A percentile compares a stretch with the other conserved stretches of the same genome.
phyloP scores from a whole-genome alignment of 1,140 invertebrate species.

The Venturia canescens region DNA sequence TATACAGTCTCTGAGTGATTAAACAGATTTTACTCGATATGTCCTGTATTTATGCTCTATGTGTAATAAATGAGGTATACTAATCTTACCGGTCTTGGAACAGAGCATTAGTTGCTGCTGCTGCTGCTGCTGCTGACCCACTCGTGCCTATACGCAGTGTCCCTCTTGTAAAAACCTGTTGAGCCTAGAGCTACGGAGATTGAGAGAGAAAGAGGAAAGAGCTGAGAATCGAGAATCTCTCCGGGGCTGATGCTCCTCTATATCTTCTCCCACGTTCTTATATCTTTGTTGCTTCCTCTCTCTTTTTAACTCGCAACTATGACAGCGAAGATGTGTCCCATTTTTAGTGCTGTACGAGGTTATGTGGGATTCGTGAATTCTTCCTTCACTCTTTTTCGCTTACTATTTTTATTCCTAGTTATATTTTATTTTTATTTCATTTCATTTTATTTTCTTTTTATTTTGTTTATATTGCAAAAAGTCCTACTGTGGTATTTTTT shows the following conservation, averaged over 20 bases:
- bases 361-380: neutral
- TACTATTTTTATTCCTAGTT: too few species aligned
- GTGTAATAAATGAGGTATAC: neutral
- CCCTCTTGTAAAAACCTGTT: conserved; percentile 4
- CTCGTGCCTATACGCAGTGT: neutral
- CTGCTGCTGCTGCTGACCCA: conserved; percentile 5
- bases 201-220: neutral
- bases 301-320: neutral
- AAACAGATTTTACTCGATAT: neutral
- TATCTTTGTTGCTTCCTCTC: neutral
- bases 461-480: too few species aligned
- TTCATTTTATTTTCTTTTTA: too few species aligned
- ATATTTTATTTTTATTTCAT: too few species aligned
- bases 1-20: too few species aligned
- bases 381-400: neutral
- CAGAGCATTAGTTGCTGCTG: neutral
- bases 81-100: conserved; percentile 4
- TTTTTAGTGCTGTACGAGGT: neutral
- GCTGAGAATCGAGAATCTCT: neutral
- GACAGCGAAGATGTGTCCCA: neutral
- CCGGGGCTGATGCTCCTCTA: neutral
- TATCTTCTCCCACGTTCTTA: neutral
- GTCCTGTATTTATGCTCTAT: neutral
- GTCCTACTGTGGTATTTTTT: too few species aligned
- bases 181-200: neutral